These are phyloP conservation scores for Stenodera caucasica DNA, from an alignment of 2,888 invertebrate species.

Conservation along the genomic window DNA sequence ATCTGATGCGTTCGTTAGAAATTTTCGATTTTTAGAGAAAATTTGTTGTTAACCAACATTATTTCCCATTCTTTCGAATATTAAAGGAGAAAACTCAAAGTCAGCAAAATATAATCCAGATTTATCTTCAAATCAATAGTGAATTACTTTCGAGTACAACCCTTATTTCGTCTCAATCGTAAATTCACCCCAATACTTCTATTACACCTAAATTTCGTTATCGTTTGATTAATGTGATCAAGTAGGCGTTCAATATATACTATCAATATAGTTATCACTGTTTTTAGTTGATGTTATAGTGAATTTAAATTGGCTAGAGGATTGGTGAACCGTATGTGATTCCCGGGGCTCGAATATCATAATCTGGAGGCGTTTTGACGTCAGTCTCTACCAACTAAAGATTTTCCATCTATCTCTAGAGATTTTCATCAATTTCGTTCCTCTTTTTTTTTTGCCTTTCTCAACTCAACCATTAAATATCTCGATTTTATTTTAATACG, in stretches of 20 bases:
- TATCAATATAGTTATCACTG: neutral
- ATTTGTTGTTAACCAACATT: too few species aligned
- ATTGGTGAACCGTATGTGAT: slow-evolving; percentile 22
- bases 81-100: too few species aligned
- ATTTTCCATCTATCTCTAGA: slow-evolving; percentile 12
- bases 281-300: slow-evolving; percentile 21
- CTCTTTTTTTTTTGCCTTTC: neutral
- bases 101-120: too few species aligned
- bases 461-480: neutral
- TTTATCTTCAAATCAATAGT: too few species aligned
- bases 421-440: slow-evolving; percentile 3
- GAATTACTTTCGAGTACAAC: neutral
- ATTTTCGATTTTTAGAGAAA: too few species aligned
- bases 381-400: slow-evolving; percentile 14
- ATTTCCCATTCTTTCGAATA: too few species aligned
- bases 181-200: too few species aligned
- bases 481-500: neutral
- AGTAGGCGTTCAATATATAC: neutral
- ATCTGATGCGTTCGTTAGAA: too few species aligned
- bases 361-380: slow-evolving; percentile 32
- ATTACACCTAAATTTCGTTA: neutral
- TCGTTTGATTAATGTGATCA: neutral
- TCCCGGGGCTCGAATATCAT: slow-evolving; percentile 26
- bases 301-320: slow-evolving; percentile 26
- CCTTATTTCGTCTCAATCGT: neutral